Base-by-base conservation (phyloP, 2,113 vertebrate genomes). In the Chiloscyllium plagiosum region DNA sequence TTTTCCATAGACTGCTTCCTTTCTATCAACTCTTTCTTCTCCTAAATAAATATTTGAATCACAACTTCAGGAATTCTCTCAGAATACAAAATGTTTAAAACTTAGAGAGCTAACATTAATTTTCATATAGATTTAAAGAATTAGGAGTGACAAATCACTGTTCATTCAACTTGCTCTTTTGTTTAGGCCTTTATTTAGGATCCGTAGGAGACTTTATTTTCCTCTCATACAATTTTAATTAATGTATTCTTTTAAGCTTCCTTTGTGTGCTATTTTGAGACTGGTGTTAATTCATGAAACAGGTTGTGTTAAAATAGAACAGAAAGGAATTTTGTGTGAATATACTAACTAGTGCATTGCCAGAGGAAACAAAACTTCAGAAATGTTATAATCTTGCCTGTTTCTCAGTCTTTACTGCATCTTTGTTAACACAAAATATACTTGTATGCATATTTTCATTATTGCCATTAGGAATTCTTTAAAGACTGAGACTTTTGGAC, bases 21-120 rank as follows among this genome's bases (percentile, higher is more conserved):
- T 96, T 97, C 97, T 22, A 97, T 90, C 96, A 98, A 96, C 6
- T 65, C 95, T 96, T 96, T 97, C 96, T 97, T 98, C 95, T 98
- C 98, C 97, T 98, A 42, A 86, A 96, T 52, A 94, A 78, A 93
- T 65, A 93, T 93, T 66, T 93, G 33, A 93, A 66, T 65, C 13
- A 56, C 1, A 29, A 24, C 3, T 52, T 33, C 17, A 66, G 33
- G 89, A 92, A 65, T n/a, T 33, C 50, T 52, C 52, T 87, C 52
- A 56, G 7, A 52, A 24, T 26, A 87, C 19, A 66, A 33, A 5
- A 92, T 20, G 65, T 93, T 93, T 93, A 17, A 66, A 93, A 68
- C 7, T 17, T 37, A 22, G 66, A 93, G 89, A 66, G n/a, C 7
- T 37, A 65, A 61, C 6, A 66, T 68, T 93, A 33, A 68, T 66